These are phyloP conservation scores for Pissodes strobi DNA, from an alignment of 1,140 invertebrate species.

Conservation along the genomic window DNA sequence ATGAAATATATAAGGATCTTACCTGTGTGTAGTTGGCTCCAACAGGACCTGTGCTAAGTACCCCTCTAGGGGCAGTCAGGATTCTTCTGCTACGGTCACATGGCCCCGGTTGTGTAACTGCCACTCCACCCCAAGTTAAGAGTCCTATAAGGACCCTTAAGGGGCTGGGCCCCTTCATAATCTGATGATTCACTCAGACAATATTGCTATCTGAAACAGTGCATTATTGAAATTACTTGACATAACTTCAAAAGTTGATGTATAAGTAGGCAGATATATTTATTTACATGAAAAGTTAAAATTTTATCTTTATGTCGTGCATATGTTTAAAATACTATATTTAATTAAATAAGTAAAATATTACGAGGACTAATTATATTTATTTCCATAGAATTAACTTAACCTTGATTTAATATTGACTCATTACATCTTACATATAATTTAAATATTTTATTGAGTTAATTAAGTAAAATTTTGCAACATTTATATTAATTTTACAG, in stretches of 20 bases:
- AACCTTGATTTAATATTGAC: too few species aligned
- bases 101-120: constrained; percentile 51
- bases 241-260: neutral
- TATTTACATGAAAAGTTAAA: neutral
- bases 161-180: constrained; percentile 24
- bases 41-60: constrained; percentile 87
- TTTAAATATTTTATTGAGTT: too few species aligned
- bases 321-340: too few species aligned
- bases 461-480: too few species aligned
- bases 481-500: too few species aligned
- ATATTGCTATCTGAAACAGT: neutral
- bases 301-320: neutral
- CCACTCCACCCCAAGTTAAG: constrained; percentile 8
- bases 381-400: too few species aligned
- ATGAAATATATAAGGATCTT: neutral
- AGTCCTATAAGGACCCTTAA: constrained; percentile 19
- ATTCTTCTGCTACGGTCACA: constrained; percentile 81
- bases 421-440: too few species aligned
- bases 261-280: neutral
- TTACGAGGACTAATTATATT: too few species aligned
- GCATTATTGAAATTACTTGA: neutral
- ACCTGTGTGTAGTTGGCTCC: constrained; percentile 82
- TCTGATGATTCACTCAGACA: neutral
- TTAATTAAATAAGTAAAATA: too few species aligned
- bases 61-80: constrained; percentile 79